phyloP scores from a whole-genome alignment of 2,797 vertebrate genomes.

The Sebastes baramenuke region DNA sequence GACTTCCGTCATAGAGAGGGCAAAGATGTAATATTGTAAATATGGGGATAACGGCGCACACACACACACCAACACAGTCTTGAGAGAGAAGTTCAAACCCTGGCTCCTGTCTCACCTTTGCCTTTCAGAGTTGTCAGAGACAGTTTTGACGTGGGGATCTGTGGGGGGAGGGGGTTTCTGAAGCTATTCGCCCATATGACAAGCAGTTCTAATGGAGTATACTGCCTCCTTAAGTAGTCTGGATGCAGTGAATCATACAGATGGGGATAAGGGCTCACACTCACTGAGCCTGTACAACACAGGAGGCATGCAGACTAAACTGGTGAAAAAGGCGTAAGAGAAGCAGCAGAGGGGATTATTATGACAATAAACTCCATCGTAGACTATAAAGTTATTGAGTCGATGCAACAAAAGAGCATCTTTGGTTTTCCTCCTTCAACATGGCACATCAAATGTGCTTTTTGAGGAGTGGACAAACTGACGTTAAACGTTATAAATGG shows the following conservation, averaged over 20 bases:
- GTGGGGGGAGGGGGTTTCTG: background rate
- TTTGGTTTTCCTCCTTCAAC: background rate
- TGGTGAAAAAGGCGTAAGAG: background rate
- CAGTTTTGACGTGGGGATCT: background rate
- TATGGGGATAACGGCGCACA: background rate
- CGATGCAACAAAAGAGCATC: background rate
- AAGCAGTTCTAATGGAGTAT: background rate
- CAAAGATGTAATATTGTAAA: background rate
- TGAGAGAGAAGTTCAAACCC: background rate
- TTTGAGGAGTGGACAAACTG: background rate
- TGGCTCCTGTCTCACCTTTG: background rate
- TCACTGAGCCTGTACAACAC: background rate
- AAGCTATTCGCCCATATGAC: background rate
- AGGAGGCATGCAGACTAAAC: background rate
- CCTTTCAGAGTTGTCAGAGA: too few relatives aligned
- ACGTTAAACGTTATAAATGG: background rate
- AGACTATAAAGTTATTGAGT: conserved; percentile 6
- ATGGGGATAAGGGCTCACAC: background rate
- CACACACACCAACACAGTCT: background rate
- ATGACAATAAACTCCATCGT: background rate
- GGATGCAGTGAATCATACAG: background rate
- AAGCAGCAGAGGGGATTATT: background rate
- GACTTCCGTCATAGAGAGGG: too few relatives aligned
- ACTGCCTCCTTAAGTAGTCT: background rate
- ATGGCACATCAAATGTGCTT: background rate